Evolutionary conservation across 2,888 invertebrate species (phyloP).

Genomic region (Acleris emargana): DNA sequence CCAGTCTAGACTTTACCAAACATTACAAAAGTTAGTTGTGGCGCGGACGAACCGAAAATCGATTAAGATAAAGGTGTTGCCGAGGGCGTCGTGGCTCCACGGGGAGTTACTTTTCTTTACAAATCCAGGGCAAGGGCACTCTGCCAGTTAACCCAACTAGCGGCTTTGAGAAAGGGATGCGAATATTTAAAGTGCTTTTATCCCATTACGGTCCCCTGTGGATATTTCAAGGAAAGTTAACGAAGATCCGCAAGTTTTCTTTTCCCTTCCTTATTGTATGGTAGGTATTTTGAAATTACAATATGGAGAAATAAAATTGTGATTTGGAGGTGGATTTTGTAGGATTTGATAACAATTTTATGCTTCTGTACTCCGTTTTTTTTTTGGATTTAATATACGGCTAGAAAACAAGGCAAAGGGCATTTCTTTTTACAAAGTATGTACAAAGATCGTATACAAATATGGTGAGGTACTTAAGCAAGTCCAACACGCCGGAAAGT

Average conservation of each 20-base stretch:
- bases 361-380: not conserved
- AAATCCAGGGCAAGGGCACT: not conserved
- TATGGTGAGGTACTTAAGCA: no score
- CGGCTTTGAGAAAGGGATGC: conserved; percentile 30
- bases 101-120: conserved; percentile 3
- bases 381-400: not conserved
- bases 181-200: conserved; percentile 42
- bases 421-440: no score
- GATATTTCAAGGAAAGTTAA: conserved; percentile 44
- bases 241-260: conserved; percentile 29
- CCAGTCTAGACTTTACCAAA: conserved; percentile 23
- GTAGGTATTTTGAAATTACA: not conserved
- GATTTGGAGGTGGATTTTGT: conserved; percentile 29
- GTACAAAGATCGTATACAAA: no score
- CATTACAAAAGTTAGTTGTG: conserved; percentile 20
- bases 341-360: not conserved
- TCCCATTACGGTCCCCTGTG: conserved; percentile 46
- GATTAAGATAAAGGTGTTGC: conserved; percentile 16
- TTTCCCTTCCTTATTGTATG: not conserved
- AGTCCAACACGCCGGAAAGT: no score
- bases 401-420: not conserved
- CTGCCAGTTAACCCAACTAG: conserved; percentile 9
- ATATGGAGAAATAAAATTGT: conserved; percentile 1
- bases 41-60: conserved; percentile 28
- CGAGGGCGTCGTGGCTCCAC: not conserved